These are phyloP conservation scores for Jacana jacana DNA, from an alignment of 2,113 vertebrate species.

Conservation along the genomic window DNA sequence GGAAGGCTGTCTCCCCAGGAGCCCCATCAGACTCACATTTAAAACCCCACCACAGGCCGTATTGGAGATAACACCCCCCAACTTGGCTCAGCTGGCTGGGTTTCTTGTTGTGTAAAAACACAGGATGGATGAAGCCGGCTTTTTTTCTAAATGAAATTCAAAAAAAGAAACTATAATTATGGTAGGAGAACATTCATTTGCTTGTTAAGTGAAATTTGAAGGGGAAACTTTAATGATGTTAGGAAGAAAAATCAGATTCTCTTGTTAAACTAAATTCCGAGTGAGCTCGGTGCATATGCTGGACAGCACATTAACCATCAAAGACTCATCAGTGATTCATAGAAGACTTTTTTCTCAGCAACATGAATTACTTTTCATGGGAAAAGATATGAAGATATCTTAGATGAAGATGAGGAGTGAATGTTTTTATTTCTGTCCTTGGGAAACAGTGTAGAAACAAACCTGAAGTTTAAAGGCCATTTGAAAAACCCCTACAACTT, in stretches of 20 bases:
- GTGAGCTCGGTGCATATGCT: not conserved
- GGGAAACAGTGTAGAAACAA: constrained; percentile 1
- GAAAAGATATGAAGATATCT: constrained; percentile 6
- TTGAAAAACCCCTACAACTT: not conserved
- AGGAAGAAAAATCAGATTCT: constrained; percentile 50
- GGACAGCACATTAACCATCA: constrained; percentile 28
- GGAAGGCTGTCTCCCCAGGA: not conserved
- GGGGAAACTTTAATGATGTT: constrained; percentile 51
- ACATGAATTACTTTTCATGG: constrained; percentile 35
- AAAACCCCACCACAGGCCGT: not conserved
- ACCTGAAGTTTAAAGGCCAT: not conserved
- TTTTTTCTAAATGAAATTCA: not conserved
- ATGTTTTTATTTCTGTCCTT: not conserved
- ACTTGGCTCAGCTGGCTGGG: not conserved
- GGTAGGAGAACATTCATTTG: constrained; percentile 48
- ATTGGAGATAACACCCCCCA: not conserved
- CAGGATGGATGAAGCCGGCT: not conserved
- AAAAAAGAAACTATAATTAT: constrained; percentile 30
- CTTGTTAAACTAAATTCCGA: constrained; percentile 39
- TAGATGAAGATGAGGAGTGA: not conserved
- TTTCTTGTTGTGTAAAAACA: not conserved
- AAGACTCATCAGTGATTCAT: not conserved
- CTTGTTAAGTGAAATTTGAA: constrained; percentile 65
- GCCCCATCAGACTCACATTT: not conserved
- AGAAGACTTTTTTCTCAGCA: not conserved